Conservation (phyloP, 2,113 vertebrate genomes). For the Oreochromis tanganicae region DNA sequence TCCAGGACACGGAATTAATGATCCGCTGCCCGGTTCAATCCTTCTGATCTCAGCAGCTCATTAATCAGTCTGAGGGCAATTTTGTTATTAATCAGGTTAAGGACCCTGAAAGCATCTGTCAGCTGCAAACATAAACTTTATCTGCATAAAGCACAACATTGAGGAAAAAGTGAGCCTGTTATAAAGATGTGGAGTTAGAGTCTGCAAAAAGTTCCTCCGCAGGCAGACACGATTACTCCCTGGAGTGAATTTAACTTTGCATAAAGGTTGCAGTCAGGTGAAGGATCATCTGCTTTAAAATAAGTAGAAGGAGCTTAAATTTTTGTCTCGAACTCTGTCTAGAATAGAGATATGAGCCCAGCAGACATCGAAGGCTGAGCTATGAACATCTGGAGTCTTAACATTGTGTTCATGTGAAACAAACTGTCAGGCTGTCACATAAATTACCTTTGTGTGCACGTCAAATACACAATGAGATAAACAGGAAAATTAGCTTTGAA, state of each 20-base stretch:
- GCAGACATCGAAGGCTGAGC: background rate
- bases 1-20: constrained; percentile 43
- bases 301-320: constrained; percentile 21
- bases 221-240: background rate
- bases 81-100: constrained; percentile 60
- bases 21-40: constrained; percentile 27
- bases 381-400: background rate
- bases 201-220: background rate
- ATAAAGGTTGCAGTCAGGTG: constrained; percentile 69
- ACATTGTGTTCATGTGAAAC: background rate
- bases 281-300: constrained; percentile 51
- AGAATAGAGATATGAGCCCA: background rate
- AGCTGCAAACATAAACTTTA: constrained; percentile 1
- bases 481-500: background rate
- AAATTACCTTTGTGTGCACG: background rate
- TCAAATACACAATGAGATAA: background rate
- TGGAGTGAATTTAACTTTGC: constrained; percentile 3
- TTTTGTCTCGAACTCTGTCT: constrained; percentile 33
- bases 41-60: constrained; percentile 51
- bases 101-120: constrained; percentile 53
- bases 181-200: background rate
- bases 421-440: background rate
- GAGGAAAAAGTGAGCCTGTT: background rate
- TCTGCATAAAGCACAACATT: background rate
- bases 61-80: constrained; percentile 56